Evolutionary conservation across 1,140 invertebrate species (phyloP).

Genomic region (Probaryconus sp.): DNA sequence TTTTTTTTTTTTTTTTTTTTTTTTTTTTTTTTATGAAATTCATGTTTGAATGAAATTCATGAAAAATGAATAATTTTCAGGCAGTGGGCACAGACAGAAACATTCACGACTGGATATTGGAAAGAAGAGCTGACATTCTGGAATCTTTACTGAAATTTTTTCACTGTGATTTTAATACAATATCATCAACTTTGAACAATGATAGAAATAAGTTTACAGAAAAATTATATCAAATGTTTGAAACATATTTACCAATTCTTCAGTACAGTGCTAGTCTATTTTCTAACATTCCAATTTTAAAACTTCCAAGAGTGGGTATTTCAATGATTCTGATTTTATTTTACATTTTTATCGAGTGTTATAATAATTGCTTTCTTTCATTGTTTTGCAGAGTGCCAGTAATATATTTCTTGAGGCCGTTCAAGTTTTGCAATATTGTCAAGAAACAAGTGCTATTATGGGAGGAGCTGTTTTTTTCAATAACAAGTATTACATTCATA

Average conservation of each 20-base stretch:
- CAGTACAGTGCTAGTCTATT: constrained; percentile 88
- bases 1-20: no score
- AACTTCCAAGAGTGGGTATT: constrained; percentile 85
- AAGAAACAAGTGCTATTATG: constrained; percentile 84
- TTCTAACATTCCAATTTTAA: constrained; percentile 86
- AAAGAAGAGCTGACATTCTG: constrained; percentile 85
- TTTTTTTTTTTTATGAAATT: no score
- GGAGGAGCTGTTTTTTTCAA: constrained; percentile 89
- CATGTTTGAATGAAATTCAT: no score
- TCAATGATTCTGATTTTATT: constrained; percentile 28
- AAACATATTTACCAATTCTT: constrained; percentile 89
- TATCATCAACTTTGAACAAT: constrained; percentile 81
- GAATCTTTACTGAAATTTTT: constrained; percentile 87
- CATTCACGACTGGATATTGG: constrained; percentile 87
- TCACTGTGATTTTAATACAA: constrained; percentile 85
- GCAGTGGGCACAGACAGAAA: constrained; percentile 91
- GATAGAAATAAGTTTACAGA: constrained; percentile 83
- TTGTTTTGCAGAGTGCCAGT: constrained; percentile 83
- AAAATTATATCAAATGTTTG: constrained; percentile 89
- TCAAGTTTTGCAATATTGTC: constrained; percentile 87
- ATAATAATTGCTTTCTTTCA: constrained; percentile 1
- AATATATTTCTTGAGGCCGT: constrained; percentile 89
- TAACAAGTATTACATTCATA: constrained; percentile 83
- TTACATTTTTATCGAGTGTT: neutral
- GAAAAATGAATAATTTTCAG: constrained; percentile 73